Evolutionary conservation across 2,888 invertebrate genomes (phyloP).

Genomic region (Caenorhabditis afra): DNA sequence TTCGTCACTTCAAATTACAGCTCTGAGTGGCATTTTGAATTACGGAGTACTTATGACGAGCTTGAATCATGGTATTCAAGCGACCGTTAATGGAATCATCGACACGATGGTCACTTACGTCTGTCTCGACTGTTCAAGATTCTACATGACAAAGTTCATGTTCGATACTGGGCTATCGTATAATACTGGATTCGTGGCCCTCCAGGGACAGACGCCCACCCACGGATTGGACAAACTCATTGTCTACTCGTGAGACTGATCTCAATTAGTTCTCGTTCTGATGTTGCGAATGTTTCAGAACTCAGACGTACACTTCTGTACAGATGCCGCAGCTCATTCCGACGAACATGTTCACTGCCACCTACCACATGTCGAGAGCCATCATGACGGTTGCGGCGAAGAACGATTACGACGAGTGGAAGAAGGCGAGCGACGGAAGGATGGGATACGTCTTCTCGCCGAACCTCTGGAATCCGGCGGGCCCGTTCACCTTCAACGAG

Average conservation of each 20-base stretch:
- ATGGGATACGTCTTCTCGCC: conserved; percentile 42
- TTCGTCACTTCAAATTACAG: not conserved
- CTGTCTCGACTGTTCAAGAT: conserved; percentile 30
- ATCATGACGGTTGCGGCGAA: not conserved
- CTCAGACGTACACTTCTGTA: not conserved
- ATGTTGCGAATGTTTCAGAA: conserved; percentile 14
- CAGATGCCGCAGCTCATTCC: conserved; percentile 33
- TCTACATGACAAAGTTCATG: conserved; percentile 4
- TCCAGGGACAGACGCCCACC: conserved; percentile 42
- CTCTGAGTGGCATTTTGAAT: too few relatives aligned
- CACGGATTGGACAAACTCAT: conserved; percentile 30
- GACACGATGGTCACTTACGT: conserved; percentile 33
- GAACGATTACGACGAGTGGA: conserved; percentile 14
- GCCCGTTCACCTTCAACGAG: not conserved
- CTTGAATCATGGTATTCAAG: too few relatives aligned
- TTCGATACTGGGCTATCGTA: conserved; percentile 18
- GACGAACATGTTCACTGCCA: conserved; percentile 10
- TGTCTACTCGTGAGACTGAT: conserved; percentile 31
- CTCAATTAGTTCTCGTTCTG: too few relatives aligned
- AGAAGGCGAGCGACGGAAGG: conserved; percentile 12
- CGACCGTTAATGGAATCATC: too few relatives aligned
- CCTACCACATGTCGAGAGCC: conserved; percentile 1
- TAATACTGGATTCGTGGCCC: not conserved
- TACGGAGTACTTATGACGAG: conserved; percentile 7
- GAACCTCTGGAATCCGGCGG: conserved; percentile 25